Evolutionary conservation across 2,797 vertebrate species (phyloP), one percentile per base, ranked within the genome.

Genomic region (Microctenopoma stevenorrisi): DNA sequence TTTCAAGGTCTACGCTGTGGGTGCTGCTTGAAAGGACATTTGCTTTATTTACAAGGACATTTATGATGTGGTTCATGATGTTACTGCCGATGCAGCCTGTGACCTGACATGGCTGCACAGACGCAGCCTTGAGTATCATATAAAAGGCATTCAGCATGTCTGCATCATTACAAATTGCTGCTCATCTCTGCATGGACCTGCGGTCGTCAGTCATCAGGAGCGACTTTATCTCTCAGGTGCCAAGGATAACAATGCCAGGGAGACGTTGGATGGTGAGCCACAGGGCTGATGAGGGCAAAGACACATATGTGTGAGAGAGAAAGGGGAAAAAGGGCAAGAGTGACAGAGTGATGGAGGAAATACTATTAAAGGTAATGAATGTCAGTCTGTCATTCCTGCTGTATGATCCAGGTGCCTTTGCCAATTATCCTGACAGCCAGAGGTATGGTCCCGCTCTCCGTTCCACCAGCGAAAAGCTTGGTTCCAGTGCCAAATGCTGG

Each of bases 371-470:
- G 76, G 86, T 88, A 91, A 92, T 88, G 87, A 92, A 91, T 89
- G 89, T 90, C 92, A 89, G 74, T 79, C 75, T 86, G 83, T 84
- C 82, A 83, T 76, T 84, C 66, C 70, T n/a, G 65, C 73, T 81
- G 82, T 87, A 80, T 86, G 86, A 89, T 90, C 81, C 87, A 80
- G 81, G 88, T 90, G 83, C 87, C 88, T 83, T 84, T 86, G 83
- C 88, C 90, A 92, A 92, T 92, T 92, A 91, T 89, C 88, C 72
- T 80, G 85, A 88, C 90, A 86, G 84, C 78, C 76, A 82, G 79
- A 86, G 85, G 88, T 90, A 80, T 47, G 67, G 37, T 85, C 79
- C 65, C 64, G 46, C 62, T 89, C 77, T 76, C 73, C 60, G 71
- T 78, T 82, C 82, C 86, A 68, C 76, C 8, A 68, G 86, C 85